Evolutionary conservation across 2,797 vertebrate genomes (phyloP), one percentile per base, ranked within the genome.

Genomic region (Alectoris magna): DNA sequence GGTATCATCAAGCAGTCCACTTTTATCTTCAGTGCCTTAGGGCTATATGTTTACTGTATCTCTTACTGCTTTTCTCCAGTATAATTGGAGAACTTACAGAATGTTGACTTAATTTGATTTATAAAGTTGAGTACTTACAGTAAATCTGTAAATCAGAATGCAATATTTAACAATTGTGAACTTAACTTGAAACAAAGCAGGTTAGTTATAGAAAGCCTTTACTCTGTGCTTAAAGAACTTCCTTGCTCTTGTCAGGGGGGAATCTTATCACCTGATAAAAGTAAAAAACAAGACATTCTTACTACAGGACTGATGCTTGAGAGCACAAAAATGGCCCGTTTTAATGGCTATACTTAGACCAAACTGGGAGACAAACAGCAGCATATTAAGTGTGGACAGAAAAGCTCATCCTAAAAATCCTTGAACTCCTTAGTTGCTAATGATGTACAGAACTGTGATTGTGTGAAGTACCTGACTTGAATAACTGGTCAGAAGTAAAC

Each of bases 351-450:
- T 24, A 14, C 36, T 84, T 87, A 76, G 34, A 48, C 29, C 26
- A 49, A 39, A 23, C 2, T 31, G 21, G 8, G 31, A 39, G 31
- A 58, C 48, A 53, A 31, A 60, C 27, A 73, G 17, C 11, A 36
- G 13, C 14, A 34, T 73, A 24, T 55, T 67, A 13, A 36, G 27
- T n/a, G 49, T n/a, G 26, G 31, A 64, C 21, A 31, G 29, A 68
- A 78, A 16, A 48, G 8, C 36, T 89, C 4, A 0, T 48, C 10
- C 67, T 84, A 43, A 83, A 90, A 51, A 23, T 70, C 56, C 0
- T 0, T 60, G 48, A 36, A 46, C 24, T 71, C 64, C 0, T 0
- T 62, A 49, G 27, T 2, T 87, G 11, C 39, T 73, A 13, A 7
- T 56, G 44, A 48, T 73, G 46, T 49, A 55, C 29, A 62, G 36